phyloP scores from a whole-genome alignment of 2,888 invertebrate genomes.

The Cataglyphis rosenhaueri region DNA sequence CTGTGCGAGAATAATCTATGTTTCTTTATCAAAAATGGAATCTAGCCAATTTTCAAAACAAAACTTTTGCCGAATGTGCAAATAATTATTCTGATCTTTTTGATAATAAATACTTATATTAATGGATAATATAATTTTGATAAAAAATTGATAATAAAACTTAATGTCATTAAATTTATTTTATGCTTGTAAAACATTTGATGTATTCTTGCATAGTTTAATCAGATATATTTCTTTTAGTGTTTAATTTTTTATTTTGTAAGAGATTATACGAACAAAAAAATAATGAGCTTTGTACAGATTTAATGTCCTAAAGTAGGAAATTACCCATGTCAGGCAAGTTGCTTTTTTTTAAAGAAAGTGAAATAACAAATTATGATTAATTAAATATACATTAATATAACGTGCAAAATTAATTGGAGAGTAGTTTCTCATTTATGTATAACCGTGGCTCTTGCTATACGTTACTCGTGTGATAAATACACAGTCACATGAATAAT shows the following conservation, averaged over 20 bases:
- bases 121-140: too few relatives aligned
- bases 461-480: conserved; percentile 22
- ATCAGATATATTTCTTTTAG: conserved; percentile 3
- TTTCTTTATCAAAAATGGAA: neutral
- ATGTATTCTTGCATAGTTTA: neutral
- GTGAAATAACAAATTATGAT: conserved; percentile 18
- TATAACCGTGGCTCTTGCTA: neutral
- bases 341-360: neutral
- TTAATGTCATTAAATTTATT: neutral
- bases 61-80: neutral
- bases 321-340: neutral
- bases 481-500: conserved; percentile 33
- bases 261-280: neutral
- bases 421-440: neutral
- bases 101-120: too few relatives aligned
- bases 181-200: neutral
- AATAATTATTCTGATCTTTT: too few relatives aligned
- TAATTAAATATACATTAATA: conserved; percentile 44
- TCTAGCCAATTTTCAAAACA: neutral
- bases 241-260: neutral
- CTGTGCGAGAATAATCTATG: neutral
- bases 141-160: too few relatives aligned
- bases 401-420: conserved; percentile 44
- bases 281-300: neutral
- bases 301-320: neutral